Conservation (phyloP, 2,797 vertebrate genomes). For the Ciconia nigra region DNA sequence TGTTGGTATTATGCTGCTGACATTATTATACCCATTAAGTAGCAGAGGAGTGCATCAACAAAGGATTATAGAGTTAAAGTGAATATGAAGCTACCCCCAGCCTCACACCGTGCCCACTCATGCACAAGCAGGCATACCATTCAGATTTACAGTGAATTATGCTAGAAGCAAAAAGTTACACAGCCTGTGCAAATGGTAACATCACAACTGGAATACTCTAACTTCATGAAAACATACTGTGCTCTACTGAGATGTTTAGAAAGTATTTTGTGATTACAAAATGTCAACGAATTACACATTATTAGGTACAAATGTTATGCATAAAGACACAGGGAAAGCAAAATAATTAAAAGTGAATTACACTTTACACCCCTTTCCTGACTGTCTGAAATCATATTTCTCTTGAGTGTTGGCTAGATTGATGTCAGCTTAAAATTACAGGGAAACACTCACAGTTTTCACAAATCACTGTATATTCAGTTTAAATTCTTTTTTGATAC, state of each 20-base stretch:
- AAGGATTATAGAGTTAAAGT: neutral
- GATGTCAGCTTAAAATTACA: neutral
- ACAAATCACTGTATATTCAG: neutral
- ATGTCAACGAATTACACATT: neutral
- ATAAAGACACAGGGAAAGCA: neutral
- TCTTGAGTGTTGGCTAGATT: neutral
- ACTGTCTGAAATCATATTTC: neutral
- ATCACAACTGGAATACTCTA: neutral
- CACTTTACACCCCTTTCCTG: neutral
- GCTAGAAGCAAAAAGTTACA: neutral
- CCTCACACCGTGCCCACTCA: neutral
- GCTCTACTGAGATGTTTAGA: neutral
- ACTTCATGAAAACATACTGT: neutral
- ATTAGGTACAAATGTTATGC: neutral
- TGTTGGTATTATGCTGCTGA: neutral
- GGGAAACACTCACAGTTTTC: neutral
- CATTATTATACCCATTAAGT: neutral
- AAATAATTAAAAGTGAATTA: neutral
- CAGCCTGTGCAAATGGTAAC: neutral
- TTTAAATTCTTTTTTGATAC: neutral
- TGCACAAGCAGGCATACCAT: neutral
- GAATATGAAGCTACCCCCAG: neutral
- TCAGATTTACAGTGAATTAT: neutral
- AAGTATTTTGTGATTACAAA: neutral
- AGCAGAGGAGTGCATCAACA: neutral